A percentile compares a stretch with the other conserved stretches of the same genome.
phyloP scores from a whole-genome alignment of 2,888 invertebrate genomes.

The Scrobipalpa costella region DNA sequence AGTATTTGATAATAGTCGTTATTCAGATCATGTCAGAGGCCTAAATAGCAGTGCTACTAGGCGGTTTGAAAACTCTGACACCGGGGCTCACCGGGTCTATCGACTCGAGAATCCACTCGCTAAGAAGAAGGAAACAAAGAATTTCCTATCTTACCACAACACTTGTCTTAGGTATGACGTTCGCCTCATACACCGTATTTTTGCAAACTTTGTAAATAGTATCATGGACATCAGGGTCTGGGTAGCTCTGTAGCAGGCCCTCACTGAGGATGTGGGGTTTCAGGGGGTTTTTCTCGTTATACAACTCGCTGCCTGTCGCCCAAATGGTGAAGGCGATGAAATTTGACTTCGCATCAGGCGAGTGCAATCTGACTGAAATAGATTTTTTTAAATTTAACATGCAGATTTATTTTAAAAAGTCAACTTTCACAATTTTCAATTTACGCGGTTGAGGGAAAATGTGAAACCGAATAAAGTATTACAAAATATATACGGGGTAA shows the following conservation, averaged over 20 bases:
- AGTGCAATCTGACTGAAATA: neutral
- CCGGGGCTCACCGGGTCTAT: no score
- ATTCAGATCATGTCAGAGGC: no score
- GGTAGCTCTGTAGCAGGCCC: constrained; percentile 46
- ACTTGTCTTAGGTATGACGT: neutral
- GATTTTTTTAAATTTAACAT: no score
- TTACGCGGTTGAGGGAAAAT: no score
- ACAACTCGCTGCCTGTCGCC: constrained; percentile 52
- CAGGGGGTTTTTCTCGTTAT: constrained; percentile 58
- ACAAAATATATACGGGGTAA: no score
- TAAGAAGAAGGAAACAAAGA: neutral
- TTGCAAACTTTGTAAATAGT: neutral
- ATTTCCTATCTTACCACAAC: neutral
- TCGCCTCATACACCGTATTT: neutral
- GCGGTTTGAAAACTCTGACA: no score
- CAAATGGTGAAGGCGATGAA: constrained; percentile 73
- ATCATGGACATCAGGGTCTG: neutral
- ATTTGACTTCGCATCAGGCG: constrained; percentile 40
- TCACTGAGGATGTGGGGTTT: constrained; percentile 53
- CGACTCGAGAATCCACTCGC: no score
- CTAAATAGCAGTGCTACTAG: no score
- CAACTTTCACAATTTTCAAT: no score
- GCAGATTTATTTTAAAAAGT: neutral
- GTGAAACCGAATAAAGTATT: no score
- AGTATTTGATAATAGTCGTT: neutral